A percentile compares a stretch with the other conserved stretches of the same genome.
Evolutionary conservation across 2,113 vertebrate genomes (phyloP).

Genomic region (Struthio camelus): DNA sequence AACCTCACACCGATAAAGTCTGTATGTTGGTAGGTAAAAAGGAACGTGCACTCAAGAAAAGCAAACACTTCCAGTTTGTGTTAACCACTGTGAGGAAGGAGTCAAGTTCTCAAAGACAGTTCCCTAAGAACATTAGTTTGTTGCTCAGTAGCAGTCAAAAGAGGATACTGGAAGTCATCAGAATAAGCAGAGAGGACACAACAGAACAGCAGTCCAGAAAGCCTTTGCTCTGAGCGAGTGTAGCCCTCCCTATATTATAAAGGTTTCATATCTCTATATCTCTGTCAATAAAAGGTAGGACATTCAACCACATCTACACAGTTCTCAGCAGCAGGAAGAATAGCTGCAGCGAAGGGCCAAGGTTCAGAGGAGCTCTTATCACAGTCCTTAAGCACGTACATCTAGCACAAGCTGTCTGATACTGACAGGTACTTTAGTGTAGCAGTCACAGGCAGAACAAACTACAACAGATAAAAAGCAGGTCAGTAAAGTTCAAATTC

Average conservation of each 20-base stretch:
- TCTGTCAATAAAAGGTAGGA: background rate
- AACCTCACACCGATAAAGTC: background rate
- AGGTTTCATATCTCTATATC: rapidly evolving
- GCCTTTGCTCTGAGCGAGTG: background rate
- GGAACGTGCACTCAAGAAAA: background rate
- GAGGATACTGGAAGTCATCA: background rate
- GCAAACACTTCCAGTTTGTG: background rate
- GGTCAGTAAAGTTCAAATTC: background rate
- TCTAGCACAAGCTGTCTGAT: rapidly evolving
- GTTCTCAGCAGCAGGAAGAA: background rate
- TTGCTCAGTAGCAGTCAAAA: background rate
- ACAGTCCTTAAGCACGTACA: background rate
- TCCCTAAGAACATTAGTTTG: background rate
- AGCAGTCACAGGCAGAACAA: background rate
- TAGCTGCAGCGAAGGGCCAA: rapidly evolving
- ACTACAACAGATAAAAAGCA: background rate
- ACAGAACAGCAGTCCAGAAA: rapidly evolving
- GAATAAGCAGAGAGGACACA: background rate
- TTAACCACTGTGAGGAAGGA: background rate
- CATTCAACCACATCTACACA: rapidly evolving
- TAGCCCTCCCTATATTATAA: background rate
- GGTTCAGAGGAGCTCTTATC: background rate
- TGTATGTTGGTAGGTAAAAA: background rate
- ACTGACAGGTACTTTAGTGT: rapidly evolving
- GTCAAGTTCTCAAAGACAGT: rapidly evolving